Base-by-base conservation (phyloP, 2,888 invertebrate genomes). In the Melanophora roralis region DNA sequence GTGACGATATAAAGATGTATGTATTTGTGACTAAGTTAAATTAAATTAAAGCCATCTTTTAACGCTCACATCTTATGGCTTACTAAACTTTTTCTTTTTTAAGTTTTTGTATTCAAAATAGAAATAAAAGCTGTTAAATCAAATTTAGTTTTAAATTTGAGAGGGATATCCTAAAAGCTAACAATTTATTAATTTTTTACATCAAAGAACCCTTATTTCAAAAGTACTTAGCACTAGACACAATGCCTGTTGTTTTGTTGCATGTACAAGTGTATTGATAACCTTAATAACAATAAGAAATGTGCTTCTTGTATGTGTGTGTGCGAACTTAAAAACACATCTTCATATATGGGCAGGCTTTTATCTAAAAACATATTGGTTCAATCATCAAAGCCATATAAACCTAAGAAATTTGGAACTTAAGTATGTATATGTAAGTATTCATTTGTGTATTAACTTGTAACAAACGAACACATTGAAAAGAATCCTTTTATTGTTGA, bases 371-470 rank as follows among this genome's bases (percentile, higher is more conserved):
- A 43, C 14, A 16, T 59, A 40, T 45, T 36, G 43, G 40, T 45
- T 59, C 9, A 47, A 68, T 67, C 40, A 68, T 75, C 67, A 53
- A 60, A 75, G 60, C 45, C 45, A 60, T 67, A 60, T 60, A 4
- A 67, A 75, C 67, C 60, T 51, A 51, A 60, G 16, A 59, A 74
- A 74, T 74, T 74, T 67, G 59, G 23, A 59, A 67, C 59, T 59
- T 75, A n/a, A n/a, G n/a, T n/a, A n/a, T n/a, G n/a, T n/a, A n/a
- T n/a, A n/a, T n/a, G n/a, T n/a, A n/a, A n/a, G n/a, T n/a, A n/a
- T n/a, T n/a, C n/a, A n/a, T n/a, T n/a, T n/a, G n/a, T n/a, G n/a
- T n/a, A n/a, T n/a, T n/a, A n/a, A n/a, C n/a, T n/a, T n/a, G n/a
- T n/a, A n/a, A n/a, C n/a, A n/a, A n/a, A n/a, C n/a, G n/a, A n/a